Percentiles rank a stretch among this genome's conserved stretches.
These are phyloP conservation scores for Teleopsis dalmanni DNA, from an alignment of 1,140 invertebrate genomes.

Conservation along the genomic window DNA sequence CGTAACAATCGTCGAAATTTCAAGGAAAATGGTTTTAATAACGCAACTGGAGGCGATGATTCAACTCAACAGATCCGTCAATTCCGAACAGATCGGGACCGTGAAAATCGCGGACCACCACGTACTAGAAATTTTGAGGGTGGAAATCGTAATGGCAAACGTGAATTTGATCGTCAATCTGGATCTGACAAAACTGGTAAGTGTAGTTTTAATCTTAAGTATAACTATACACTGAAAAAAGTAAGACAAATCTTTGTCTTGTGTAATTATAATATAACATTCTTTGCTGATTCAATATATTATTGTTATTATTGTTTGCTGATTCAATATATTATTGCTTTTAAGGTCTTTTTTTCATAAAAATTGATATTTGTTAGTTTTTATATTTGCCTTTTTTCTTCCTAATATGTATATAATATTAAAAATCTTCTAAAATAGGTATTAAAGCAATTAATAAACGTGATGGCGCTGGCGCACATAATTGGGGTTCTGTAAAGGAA, in stretches of 20 bases:
- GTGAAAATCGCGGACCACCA: conserved; percentile 40
- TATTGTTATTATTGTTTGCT: background rate
- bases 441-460: conserved; percentile 90
- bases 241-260: no score
- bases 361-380: no score
- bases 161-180: conserved; percentile 91
- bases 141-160: conserved; percentile 58
- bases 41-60: conserved; percentile 46
- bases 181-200: conserved; percentile 83
- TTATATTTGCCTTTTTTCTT: no score
- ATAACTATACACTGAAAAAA: no score
- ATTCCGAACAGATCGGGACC: conserved; percentile 16
- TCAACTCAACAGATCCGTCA: conserved; percentile 13
- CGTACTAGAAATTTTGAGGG: conserved; percentile 56
- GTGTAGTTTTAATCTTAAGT: conserved; percentile 48
- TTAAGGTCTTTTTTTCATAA: no score
- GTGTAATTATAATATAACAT: no score
- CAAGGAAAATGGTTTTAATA: conserved; percentile 53
- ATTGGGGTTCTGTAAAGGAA: conserved; percentile 91
- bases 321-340: background rate
- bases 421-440: no score
- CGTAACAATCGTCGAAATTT: conserved; percentile 63
- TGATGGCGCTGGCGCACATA: conserved; percentile 87
- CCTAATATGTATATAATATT: no score
- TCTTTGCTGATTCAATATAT: no score